Evolutionary conservation across 2,113 vertebrate species (phyloP), one percentile per base, ranked within the genome.

Genomic region (Crocuta crocuta): DNA sequence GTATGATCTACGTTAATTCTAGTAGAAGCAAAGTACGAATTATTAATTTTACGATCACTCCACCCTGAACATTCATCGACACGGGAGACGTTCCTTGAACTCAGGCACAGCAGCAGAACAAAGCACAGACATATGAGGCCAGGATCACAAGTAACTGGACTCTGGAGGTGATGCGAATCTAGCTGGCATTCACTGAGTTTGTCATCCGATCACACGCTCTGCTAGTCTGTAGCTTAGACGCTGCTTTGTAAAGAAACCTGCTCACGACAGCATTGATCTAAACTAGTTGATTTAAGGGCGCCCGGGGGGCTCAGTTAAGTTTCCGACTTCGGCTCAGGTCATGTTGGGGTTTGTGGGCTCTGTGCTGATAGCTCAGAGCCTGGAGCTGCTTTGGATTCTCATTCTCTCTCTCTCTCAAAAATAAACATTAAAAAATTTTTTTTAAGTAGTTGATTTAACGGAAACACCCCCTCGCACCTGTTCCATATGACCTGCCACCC

Each of bases 1-100:
- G 28, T 12, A 63, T 84, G 70, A 91, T 61, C 65, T 84, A 43
- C 17, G 94, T 50, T 90, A 65, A 80, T 26, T 58, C 83, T 50
- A 80, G 53, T 10, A 76, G 26, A 58, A 50, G 63, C 61, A 61
- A 79, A 90, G 53, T 55, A 55, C 68, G 63, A 45, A 31, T 17
- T 4, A 85, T 65, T 58, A 35, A 50, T 86, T 85, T 63, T 35
- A 71, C 5, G 50, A 74, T n/a, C 31, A 13, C 23, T 73, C 31
- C 21, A 39, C 81, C 43, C 10, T 24, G 76, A 65, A 48, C 19
- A 39, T 39, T 39, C 39, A 39, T 39, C 39, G 39, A 39, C 39
- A 39, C 4, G 39, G 39, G 39, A 39, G n/a, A 73, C 12, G 8
- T 5, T 31, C 76, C 73, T 85, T 50, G 53, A 63, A 79, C 33